These are phyloP conservation scores for Spodoptera litura DNA, from an alignment of 1,140 invertebrate species.

Conservation along the genomic window DNA sequence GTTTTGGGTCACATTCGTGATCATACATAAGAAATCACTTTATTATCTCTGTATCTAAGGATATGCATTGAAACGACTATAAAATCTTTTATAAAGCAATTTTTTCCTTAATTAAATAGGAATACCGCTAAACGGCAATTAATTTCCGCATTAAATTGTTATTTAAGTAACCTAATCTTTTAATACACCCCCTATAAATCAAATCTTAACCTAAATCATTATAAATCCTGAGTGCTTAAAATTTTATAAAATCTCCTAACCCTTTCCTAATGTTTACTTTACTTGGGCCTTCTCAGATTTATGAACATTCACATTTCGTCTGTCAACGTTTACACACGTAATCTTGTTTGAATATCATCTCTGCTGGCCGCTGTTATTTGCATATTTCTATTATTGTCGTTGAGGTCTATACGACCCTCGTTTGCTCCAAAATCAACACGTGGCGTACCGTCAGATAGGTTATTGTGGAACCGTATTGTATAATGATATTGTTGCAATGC, in stretches of 20 bases:
- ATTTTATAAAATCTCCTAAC: constrained; percentile 49
- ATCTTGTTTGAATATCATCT: constrained; percentile 73
- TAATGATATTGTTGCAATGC: constrained; percentile 52
- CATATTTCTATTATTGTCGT: constrained; percentile 72
- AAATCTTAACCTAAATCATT: constrained; percentile 41
- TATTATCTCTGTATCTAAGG: too few relatives aligned
- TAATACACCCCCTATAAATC: constrained; percentile 26
- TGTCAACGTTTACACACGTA: constrained; percentile 66
- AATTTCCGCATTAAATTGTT: background rate
- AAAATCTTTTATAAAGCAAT: too few relatives aligned
- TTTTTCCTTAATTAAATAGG: background rate
- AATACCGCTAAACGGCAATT: background rate
- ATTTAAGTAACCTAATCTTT: constrained; percentile 8
- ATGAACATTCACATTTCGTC: constrained; percentile 56
- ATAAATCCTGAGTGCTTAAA: constrained; percentile 39
- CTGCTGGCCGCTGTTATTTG: constrained; percentile 64
- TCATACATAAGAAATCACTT: too few relatives aligned
- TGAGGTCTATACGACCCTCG: constrained; percentile 49
- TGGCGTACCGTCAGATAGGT: constrained; percentile 52
- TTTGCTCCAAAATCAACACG: constrained; percentile 63
- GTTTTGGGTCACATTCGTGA: too few relatives aligned
- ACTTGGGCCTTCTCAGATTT: constrained; percentile 48
- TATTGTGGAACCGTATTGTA: constrained; percentile 45
- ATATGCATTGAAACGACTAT: too few relatives aligned
- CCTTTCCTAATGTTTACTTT: constrained; percentile 47